Percentiles rank a stretch among this genome's conserved stretches.
Conservation (phyloP, 2,888 invertebrate species). For the Rugalucina vietnamica region DNA sequence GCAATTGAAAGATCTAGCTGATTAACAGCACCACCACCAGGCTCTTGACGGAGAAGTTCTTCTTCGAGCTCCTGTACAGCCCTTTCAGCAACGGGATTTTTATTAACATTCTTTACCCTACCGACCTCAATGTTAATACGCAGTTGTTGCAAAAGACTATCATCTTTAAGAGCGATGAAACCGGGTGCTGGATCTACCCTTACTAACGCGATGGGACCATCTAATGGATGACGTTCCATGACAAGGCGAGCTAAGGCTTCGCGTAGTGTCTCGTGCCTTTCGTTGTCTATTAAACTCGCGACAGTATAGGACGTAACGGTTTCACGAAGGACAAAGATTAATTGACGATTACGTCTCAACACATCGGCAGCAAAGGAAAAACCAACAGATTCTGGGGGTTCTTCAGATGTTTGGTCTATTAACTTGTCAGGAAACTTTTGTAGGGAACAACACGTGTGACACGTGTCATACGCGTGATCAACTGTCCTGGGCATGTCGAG, state of each 20-base stretch:
- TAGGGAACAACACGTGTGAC: slow-evolving; percentile 17
- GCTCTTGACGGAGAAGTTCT: slow-evolving; percentile 63
- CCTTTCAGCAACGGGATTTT: slow-evolving; percentile 34
- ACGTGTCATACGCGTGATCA: slow-evolving; percentile 8
- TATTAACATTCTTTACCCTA: slow-evolving; percentile 54
- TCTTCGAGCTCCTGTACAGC: slow-evolving; percentile 68
- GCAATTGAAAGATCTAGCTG: slow-evolving; percentile 21
- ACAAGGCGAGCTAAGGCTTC: slow-evolving; percentile 41
- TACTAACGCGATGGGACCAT: slow-evolving; percentile 58
- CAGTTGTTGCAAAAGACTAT: slow-evolving; percentile 37
- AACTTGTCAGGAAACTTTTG: background rate
- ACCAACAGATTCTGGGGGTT: slow-evolving; percentile 43
- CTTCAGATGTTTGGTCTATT: slow-evolving; percentile 38
- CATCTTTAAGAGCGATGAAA: slow-evolving; percentile 43
- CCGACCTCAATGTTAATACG: slow-evolving; percentile 54
- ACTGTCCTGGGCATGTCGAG: slow-evolving; percentile 59
- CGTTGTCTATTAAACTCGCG: slow-evolving; percentile 40
- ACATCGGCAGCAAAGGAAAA: slow-evolving; percentile 58
- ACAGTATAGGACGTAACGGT: slow-evolving; percentile 54
- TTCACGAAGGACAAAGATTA: slow-evolving; percentile 54
- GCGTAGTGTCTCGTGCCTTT: slow-evolving; percentile 40
- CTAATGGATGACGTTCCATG: slow-evolving; percentile 45
- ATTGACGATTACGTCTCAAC: slow-evolving; percentile 50
- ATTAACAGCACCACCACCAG: slow-evolving; percentile 31
- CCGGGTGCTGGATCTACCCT: slow-evolving; percentile 65